Conservation (phyloP, 2,113 vertebrate species). For the Pithys albifrons region DNA sequence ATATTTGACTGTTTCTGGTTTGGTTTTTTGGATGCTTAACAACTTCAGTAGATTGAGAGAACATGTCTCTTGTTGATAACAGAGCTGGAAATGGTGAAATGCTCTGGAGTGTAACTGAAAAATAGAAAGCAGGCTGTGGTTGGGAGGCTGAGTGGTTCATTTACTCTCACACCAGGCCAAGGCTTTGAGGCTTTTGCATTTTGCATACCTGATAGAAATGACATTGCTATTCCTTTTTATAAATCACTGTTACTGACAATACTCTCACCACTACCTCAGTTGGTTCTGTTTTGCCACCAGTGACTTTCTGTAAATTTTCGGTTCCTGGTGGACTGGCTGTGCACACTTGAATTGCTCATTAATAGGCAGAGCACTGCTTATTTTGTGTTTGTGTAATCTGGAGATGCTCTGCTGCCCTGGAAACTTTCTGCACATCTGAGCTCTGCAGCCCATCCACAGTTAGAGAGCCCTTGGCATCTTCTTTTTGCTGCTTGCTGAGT, state of each 20-base stretch:
- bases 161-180: conserved; percentile 6
- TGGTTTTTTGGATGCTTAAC: background rate
- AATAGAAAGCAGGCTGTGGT: conserved; percentile 69
- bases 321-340: background rate
- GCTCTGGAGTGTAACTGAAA: conserved; percentile 62
- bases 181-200: conserved; percentile 66
- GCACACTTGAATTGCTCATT: background rate
- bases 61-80: background rate
- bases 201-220: conserved; percentile 58
- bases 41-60: background rate
- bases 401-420: background rate
- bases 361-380: background rate
- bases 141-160: conserved; percentile 56
- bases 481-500: background rate
- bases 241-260: conserved; percentile 24
- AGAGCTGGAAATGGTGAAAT: conserved; percentile 20
- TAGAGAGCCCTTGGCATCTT: background rate
- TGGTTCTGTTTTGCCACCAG: background rate
- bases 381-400: background rate
- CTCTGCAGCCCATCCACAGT: background rate
- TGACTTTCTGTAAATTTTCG: conserved; percentile 16
- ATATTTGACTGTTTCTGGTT: background rate
- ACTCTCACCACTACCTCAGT: background rate
- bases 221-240: conserved; percentile 14
- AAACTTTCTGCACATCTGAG: background rate